phyloP scores from a whole-genome alignment of 2,888 invertebrate genomes.

The Apamea epomidion region DNA sequence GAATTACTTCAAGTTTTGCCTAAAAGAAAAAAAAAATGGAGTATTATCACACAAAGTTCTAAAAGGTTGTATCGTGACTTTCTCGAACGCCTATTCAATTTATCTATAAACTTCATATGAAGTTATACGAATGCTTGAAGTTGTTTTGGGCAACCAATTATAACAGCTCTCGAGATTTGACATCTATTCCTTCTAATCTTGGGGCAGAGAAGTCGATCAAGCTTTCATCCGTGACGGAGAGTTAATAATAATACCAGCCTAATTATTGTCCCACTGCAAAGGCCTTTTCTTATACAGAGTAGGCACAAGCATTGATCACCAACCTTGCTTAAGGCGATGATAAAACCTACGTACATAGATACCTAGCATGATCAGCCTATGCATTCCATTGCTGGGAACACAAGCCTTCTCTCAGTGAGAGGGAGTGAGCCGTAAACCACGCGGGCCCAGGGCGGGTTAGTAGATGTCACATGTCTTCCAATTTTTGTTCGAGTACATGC shows the following conservation, averaged over 20 bases:
- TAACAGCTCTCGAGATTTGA: background rate
- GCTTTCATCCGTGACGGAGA: background rate
- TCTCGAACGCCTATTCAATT: background rate
- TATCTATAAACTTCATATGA: background rate
- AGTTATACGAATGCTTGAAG: background rate
- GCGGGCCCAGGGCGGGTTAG: too few species aligned
- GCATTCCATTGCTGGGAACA: background rate
- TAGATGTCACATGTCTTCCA: too few species aligned
- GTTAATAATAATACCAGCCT: background rate
- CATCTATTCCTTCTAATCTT: background rate
- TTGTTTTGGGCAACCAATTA: constrained; percentile 2
- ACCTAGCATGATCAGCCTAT: background rate
- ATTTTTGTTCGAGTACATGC: too few species aligned
- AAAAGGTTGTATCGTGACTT: background rate
- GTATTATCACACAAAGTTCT: background rate
- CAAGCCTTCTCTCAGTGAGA: background rate
- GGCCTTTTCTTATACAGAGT: too few species aligned
- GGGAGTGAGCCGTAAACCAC: background rate
- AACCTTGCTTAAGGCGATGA: background rate
- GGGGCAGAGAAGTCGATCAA: background rate
- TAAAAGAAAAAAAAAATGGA: background rate
- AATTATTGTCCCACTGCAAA: background rate
- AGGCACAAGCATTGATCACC: background rate
- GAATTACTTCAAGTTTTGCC: background rate
- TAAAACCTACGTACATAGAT: background rate